Conservation (phyloP, 2,888 invertebrate species). For the Neuroscelio doddi region DNA sequence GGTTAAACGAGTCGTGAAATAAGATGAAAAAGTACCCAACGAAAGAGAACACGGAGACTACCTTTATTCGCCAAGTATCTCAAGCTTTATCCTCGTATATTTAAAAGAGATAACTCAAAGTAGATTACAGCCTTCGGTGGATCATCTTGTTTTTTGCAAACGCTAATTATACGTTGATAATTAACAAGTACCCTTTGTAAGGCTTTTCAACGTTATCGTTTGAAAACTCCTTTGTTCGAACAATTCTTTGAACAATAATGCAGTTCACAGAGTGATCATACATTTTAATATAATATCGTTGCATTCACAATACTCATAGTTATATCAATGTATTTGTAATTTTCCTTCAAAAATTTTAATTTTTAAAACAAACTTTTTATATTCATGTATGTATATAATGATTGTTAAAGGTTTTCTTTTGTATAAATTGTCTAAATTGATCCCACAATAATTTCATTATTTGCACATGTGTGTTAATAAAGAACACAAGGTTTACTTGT, state of each 20-base stretch:
- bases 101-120: constrained; percentile 34
- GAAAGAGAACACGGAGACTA: not conserved
- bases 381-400: no score
- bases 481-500: no score
- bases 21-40: constrained; percentile 1
- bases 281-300: no score
- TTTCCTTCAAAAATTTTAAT: no score
- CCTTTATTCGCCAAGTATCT: not conserved
- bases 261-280: not conserved
- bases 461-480: no score
- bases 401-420: not conserved
- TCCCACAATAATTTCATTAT: no score
- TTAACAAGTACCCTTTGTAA: constrained; percentile 54
- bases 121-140: constrained; percentile 22
- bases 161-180: constrained; percentile 59
- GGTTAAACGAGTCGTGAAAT: not conserved
- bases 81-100: constrained; percentile 9
- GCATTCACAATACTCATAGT: no score
- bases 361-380: no score
- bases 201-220: constrained; percentile 1
- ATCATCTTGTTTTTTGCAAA: constrained; percentile 37
- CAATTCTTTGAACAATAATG: constrained; percentile 6
- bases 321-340: no score
- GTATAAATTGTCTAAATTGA: not conserved
- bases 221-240: constrained; percentile 5